phyloP scores from a whole-genome alignment of 2,888 invertebrate species.

The Mythimna loreyi region DNA sequence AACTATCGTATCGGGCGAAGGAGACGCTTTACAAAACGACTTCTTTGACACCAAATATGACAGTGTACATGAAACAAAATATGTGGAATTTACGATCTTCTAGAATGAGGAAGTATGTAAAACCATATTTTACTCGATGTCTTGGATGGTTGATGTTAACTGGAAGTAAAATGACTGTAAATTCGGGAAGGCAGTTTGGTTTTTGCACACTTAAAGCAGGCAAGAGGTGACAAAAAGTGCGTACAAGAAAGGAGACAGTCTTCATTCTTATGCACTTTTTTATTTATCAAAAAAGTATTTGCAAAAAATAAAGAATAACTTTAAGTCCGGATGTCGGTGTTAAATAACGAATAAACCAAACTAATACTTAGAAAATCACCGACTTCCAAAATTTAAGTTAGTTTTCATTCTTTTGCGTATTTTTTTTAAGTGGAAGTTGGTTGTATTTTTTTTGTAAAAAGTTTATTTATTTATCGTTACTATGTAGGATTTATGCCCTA shows the following conservation, averaged over 20 bases:
- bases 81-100: constrained; percentile 60
- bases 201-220: constrained; percentile 14
- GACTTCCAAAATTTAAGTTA: too few species aligned
- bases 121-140: constrained; percentile 58
- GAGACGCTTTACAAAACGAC: constrained; percentile 64
- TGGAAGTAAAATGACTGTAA: constrained; percentile 43
- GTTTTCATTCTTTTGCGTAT: too few species aligned
- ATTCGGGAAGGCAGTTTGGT: constrained; percentile 31
- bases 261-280: too few species aligned
- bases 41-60: constrained; percentile 64
- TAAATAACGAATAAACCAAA: too few species aligned
- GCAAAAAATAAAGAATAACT: too few species aligned
- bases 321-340: too few species aligned
- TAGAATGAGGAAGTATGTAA: constrained; percentile 40
- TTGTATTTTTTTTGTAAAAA: too few species aligned
- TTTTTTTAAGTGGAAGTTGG: too few species aligned
- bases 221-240: constrained; percentile 10
- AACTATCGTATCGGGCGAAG: constrained; percentile 63
- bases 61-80: constrained; percentile 63
- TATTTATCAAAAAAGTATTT: too few species aligned
- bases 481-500: too few species aligned
- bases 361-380: too few species aligned
- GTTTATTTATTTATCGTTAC: too few species aligned
- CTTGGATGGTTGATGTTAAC: constrained; percentile 27
- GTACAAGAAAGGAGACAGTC: neutral